phyloP scores from a whole-genome alignment of 2,113 vertebrate species.

The Sterrhoptilus dennistouni region DNA sequence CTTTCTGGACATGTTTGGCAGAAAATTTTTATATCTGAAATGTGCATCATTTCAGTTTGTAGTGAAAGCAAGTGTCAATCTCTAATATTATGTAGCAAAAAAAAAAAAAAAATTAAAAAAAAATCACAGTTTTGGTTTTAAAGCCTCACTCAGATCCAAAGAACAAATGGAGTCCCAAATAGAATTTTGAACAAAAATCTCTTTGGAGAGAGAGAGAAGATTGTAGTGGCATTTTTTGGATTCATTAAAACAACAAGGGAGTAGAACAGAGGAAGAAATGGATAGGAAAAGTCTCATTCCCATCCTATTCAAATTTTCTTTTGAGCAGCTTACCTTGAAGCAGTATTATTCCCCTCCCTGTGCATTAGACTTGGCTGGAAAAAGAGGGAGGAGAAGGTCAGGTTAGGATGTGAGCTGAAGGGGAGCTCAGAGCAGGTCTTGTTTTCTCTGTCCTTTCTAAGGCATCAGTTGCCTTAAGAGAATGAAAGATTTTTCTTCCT shows the following conservation, averaged over 20 bases:
- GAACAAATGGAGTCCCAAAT: not conserved
- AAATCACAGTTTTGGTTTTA: not conserved
- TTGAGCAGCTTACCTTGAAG: not conserved
- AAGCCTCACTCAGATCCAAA: not conserved
- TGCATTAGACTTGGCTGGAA: not conserved
- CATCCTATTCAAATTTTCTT: not conserved
- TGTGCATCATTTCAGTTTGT: not conserved
- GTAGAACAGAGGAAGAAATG: not conserved
- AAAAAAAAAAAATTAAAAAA: not conserved
- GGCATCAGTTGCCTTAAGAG: not conserved
- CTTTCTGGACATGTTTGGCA: not conserved
- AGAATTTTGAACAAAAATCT: not conserved
- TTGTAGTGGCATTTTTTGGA: not conserved
- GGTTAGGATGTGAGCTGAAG: accelerated
- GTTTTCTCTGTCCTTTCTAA: not conserved
- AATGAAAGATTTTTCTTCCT: not conserved
- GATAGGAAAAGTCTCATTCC: not conserved
- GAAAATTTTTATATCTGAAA: not conserved
- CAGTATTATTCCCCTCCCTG: not conserved
- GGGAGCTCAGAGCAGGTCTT: not conserved
- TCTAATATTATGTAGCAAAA: not conserved
- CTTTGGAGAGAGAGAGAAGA: not conserved
- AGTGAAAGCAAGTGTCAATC: not conserved
- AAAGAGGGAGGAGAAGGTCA: not conserved
- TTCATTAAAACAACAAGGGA: not conserved